A percentile compares a stretch with the other conserved stretches of the same genome.
These are phyloP conservation scores for Myathropa florea DNA, from an alignment of 2,888 invertebrate species.

Conservation along the genomic window DNA sequence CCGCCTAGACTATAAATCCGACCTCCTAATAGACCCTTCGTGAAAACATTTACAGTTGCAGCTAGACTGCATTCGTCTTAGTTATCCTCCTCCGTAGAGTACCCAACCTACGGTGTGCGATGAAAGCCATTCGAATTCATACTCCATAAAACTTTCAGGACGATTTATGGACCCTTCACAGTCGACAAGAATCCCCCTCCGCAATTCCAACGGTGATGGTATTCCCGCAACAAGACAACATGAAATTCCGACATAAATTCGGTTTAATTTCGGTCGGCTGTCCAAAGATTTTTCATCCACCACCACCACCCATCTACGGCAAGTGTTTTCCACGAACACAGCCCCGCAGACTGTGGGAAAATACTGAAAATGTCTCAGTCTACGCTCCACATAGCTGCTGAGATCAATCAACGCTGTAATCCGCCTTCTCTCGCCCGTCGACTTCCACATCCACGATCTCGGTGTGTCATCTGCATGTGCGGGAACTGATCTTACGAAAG, in stretches of 20 bases:
- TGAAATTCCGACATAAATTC: slow-evolving; percentile 61
- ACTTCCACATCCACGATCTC: slow-evolving; percentile 2
- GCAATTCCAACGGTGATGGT: not conserved
- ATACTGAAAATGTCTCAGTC: slow-evolving; percentile 56
- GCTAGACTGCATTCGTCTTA: no score
- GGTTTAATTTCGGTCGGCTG: slow-evolving; percentile 45
- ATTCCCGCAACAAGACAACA: slow-evolving; percentile 30
- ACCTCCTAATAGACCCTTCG: not conserved
- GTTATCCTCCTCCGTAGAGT: not conserved
- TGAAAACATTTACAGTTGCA: not conserved
- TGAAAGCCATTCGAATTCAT: slow-evolving; percentile 48
- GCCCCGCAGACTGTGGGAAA: slow-evolving; percentile 67
- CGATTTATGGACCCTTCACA: slow-evolving; percentile 26
- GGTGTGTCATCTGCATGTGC: slow-evolving; percentile 54
- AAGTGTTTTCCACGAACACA: slow-evolving; percentile 62
- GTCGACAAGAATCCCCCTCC: not conserved
- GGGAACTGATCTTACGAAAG: slow-evolving; percentile 47
- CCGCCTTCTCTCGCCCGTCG: slow-evolving; percentile 40
- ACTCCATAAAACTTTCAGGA: slow-evolving; percentile 58
- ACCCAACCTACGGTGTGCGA: slow-evolving; percentile 22
- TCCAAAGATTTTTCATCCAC: slow-evolving; percentile 27
- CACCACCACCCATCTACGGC: slow-evolving; percentile 52
- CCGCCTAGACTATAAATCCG: not conserved
- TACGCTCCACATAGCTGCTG: slow-evolving; percentile 67
- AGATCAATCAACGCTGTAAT: slow-evolving; percentile 68